phyloP scores from a whole-genome alignment of 2,113 vertebrate species.

The cat (Felis catus) region F.catus_Fca126_mat1.0 CM031415.1:143524001-143524500 shows the following conservation, averaged over 20 bases:
- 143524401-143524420: not conserved
- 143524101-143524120: not conserved
- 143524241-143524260: not conserved
- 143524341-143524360: not conserved
- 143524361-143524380: not conserved
- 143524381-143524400: not conserved
- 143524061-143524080: not conserved
- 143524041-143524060: not conserved
- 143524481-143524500: not conserved
- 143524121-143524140: not conserved
- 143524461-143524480: not conserved
- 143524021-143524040: not conserved
- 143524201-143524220: constrained; percentile 6
- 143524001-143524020: not conserved
- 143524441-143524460: not conserved
- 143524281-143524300: not conserved
- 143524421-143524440: not conserved
- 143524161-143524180: not conserved
- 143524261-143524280: not conserved
- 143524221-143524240: constrained; percentile 27
- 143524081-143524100: not conserved
- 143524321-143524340: not conserved
- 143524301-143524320: constrained; percentile 9
- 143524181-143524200: not conserved
- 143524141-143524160: not conserved